Evolutionary conservation across 2,113 vertebrate genomes (phyloP).

Genomic region (Neodon shergylaensis): DNA sequence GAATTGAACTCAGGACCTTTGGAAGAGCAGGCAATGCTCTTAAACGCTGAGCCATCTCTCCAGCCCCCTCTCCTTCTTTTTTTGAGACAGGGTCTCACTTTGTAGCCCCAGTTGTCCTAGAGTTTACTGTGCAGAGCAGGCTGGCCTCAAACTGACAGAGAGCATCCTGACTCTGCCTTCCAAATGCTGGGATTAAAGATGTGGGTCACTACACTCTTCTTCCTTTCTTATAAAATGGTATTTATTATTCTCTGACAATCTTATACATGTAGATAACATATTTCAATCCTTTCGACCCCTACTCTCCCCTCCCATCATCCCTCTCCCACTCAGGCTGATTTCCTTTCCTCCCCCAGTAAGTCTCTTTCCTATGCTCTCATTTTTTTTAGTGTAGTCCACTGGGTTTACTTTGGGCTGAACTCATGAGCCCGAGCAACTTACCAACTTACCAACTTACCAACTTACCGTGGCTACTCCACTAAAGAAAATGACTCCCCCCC

Average conservation of each 20-base stretch:
- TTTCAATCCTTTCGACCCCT: no score
- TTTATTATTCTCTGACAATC: not conserved
- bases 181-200: not conserved
- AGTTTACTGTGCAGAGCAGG: not conserved
- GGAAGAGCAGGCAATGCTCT: no score
- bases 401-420: not conserved
- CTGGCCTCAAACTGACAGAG: not conserved
- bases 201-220: no score
- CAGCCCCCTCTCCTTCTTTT: no score
- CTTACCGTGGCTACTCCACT: not conserved
- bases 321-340: not conserved
- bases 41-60: no score
- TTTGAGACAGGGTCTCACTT: not conserved
- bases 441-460: not conserved
- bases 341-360: not conserved
- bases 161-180: no score
- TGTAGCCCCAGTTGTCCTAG: not conserved
- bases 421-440: not conserved
- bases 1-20: no score
- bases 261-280: no score
- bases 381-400: not conserved
- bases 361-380: not conserved
- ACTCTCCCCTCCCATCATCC: rapidly evolving
- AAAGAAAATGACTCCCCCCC: not conserved
- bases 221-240: not conserved